phyloP scores from a whole-genome alignment of 2,888 invertebrate species.

The Rosalia funebris region DNA sequence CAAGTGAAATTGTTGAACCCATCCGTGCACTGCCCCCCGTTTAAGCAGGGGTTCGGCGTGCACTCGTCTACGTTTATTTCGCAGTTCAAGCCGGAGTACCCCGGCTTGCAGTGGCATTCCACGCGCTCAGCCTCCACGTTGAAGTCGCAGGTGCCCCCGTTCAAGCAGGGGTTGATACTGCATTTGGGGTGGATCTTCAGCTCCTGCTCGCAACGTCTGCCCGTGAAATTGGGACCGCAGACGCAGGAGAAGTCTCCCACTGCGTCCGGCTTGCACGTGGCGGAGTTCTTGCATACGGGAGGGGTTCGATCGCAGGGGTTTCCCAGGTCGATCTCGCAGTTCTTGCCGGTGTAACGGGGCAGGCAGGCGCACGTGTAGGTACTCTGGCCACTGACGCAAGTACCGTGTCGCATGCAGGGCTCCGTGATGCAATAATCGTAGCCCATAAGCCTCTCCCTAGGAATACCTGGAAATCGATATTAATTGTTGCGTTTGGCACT shows the following conservation, averaged over 20 bases:
- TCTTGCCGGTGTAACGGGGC: constrained; percentile 85
- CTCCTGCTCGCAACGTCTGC: constrained; percentile 78
- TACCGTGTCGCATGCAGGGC: constrained; percentile 85
- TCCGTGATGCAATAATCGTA: constrained; percentile 75
- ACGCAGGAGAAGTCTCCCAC: constrained; percentile 77
- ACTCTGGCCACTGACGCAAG: constrained; percentile 80
- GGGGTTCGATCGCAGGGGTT: constrained; percentile 73
- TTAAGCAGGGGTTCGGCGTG: constrained; percentile 73
- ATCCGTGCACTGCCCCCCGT: constrained; percentile 75
- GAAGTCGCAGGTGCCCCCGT: constrained; percentile 81
- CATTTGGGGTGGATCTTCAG: constrained; percentile 77
- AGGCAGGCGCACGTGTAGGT: constrained; percentile 86
- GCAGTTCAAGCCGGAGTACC: constrained; percentile 76
- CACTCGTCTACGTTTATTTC: constrained; percentile 84
- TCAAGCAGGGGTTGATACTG: constrained; percentile 77
- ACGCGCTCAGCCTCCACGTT: constrained; percentile 63
- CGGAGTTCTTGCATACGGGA: constrained; percentile 78
- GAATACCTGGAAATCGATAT: constrained; percentile 62
- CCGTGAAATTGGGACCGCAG: constrained; percentile 76
- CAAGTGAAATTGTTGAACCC: constrained; percentile 80
- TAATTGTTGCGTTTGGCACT: not conserved
- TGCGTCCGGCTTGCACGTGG: constrained; percentile 75
- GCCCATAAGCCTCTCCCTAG: constrained; percentile 64
- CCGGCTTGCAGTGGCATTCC: constrained; percentile 57
- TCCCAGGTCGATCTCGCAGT: constrained; percentile 85